These are phyloP conservation scores for Amazona vittata DNA, from an alignment of 2,113 vertebrate species.

Conservation along the genomic window DNA sequence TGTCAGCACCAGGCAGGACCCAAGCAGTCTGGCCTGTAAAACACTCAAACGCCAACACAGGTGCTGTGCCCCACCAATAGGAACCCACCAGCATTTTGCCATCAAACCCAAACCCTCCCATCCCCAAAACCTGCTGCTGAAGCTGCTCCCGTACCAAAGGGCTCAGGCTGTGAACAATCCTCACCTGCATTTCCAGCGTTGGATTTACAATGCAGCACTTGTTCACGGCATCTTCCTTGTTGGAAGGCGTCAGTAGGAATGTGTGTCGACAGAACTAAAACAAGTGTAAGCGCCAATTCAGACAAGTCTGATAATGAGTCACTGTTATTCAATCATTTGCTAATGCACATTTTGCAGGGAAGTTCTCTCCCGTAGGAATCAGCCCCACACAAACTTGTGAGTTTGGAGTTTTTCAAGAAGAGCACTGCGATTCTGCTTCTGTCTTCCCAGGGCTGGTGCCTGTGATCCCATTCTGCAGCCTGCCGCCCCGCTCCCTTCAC, in stretches of 20 bases:
- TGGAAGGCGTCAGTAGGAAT: neutral
- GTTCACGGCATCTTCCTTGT: neutral
- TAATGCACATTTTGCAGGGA: neutral
- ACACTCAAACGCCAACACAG: accelerated
- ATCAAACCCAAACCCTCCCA: neutral
- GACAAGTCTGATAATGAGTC: slow-evolving; percentile 24
- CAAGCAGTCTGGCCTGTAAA: neutral
- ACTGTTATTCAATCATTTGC: neutral
- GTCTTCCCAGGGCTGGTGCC: neutral
- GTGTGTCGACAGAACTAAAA: neutral
- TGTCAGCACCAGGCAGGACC: too few relatives aligned
- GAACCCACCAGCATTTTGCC: neutral
- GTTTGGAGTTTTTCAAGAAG: neutral
- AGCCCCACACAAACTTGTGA: neutral
- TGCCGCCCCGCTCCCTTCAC: accelerated
- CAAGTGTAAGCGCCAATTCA: neutral
- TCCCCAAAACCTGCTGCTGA: neutral
- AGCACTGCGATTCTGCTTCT: neutral
- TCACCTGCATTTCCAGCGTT: neutral
- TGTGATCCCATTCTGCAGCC: neutral
- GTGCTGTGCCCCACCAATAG: neutral
- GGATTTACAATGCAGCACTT: neutral
- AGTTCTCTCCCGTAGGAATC: neutral
- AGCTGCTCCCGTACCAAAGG: accelerated
- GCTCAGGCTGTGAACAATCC: neutral